Evolutionary conservation across 2,888 invertebrate genomes (phyloP).

Genomic region (Parochlus steinenii): DNA sequence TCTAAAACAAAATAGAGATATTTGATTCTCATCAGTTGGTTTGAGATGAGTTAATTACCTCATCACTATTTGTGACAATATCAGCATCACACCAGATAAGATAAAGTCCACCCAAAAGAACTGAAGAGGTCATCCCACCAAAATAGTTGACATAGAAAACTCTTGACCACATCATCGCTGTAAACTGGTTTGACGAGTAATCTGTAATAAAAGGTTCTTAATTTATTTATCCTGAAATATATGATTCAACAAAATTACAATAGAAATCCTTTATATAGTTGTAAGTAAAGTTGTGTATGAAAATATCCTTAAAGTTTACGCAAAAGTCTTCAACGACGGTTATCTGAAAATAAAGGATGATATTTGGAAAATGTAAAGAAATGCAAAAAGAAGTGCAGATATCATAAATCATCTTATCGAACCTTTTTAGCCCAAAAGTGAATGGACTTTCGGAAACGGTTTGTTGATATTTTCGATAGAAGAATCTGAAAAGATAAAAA

Average conservation of each 20-base stretch:
- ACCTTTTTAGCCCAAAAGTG: slow-evolving; percentile 11
- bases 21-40: not conserved
- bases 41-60: not conserved
- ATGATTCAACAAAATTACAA: slow-evolving; percentile 3
- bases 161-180: not conserved
- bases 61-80: slow-evolving; percentile 11
- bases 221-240: not conserved
- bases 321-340: slow-evolving; percentile 10
- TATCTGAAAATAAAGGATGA: no score
- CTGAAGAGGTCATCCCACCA: slow-evolving; percentile 11
- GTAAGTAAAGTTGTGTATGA: slow-evolving; percentile 7
- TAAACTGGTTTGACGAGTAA: slow-evolving; percentile 10
- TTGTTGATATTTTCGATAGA: slow-evolving; percentile 11
- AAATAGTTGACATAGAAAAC: slow-evolving; percentile 5
- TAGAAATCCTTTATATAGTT: slow-evolving; percentile 11
- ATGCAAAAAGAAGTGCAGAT: no score
- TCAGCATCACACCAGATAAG: slow-evolving; percentile 13
- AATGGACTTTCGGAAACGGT: slow-evolving; percentile 7
- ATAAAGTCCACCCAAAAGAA: slow-evolving; percentile 12
- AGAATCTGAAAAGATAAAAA: slow-evolving; percentile 1
- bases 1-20: not conserved
- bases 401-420: no score
- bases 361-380: no score
- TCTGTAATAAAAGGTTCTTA: slow-evolving; percentile 5
- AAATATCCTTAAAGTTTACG: slow-evolving; percentile 12